Percentiles rank a stretch among this genome's conserved stretches.
These are phyloP conservation scores for Chelonoidis abingdonii DNA, from an alignment of 2,113 vertebrate species.

Conservation along the genomic window DNA sequence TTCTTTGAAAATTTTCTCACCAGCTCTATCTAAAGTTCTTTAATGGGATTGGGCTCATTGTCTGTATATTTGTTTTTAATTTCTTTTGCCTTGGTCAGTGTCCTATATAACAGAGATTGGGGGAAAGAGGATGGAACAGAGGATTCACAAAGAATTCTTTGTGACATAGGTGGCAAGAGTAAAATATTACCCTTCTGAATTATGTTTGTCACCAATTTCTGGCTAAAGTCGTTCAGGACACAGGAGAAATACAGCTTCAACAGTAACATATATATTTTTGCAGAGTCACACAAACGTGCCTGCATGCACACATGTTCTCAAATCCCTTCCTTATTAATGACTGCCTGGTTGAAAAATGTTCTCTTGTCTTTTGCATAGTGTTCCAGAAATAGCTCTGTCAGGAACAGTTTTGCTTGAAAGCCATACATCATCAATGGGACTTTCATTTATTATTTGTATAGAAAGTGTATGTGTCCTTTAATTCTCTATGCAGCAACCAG, in stretches of 20 bases:
- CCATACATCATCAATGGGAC: neutral
- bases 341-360: neutral
- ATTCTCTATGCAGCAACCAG: neutral
- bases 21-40: neutral
- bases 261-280: neutral
- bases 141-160: neutral
- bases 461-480: neutral
- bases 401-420: conserved; percentile 36
- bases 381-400: conserved; percentile 44
- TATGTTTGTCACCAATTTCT: neutral
- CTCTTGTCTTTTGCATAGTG: neutral
- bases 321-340: neutral
- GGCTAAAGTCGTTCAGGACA: neutral
- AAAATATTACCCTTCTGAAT: neutral
- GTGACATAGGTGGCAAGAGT: neutral
- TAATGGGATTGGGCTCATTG: neutral
- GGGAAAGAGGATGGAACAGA: neutral
- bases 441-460: conserved; percentile 20
- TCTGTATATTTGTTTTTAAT: neutral
- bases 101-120: neutral
- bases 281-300: neutral
- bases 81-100: neutral
- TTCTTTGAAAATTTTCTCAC: conserved; percentile 6
- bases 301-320: neutral
- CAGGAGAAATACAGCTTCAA: neutral